Evolutionary conservation across 2,888 invertebrate species (phyloP), one percentile per base, ranked within the genome.

Genomic region (Cheilosia vernalis): DNA sequence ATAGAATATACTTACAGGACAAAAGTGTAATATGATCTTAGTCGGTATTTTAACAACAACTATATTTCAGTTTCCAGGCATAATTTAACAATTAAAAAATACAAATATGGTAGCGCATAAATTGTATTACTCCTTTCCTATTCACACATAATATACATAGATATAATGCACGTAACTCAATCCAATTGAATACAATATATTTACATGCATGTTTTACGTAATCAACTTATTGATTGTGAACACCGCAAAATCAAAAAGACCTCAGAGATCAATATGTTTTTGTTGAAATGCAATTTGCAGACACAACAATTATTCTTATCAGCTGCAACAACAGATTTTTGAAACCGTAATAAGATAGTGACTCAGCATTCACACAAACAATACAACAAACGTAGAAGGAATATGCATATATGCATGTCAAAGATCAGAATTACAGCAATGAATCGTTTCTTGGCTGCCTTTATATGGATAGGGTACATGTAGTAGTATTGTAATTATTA

Each of bases 391-490:
- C 15, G 47, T 40, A 47, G 47, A 69, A 55, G 30, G 40, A 24
- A 30, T 58, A 85, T 88, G 88, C 89, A 87, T 89, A 30, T 58
- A 85, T 88, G 88, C 89, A 87, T 89, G 91, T 89, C 89, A 91
- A 89, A 90, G 91, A 90, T 91, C 90, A 90, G 89, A 89, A 89
- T 88, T 87, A 89, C 88, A 88, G 42, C 63, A 69, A 78, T 61
- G 44, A 78, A 67, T 78, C 51, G 27, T 60, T 63, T 58, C 21
- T 30, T 53, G 53, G 9, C 9, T 27, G 15, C 0, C n/a, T 33
- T 19, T 24, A 51, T 58, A 10, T 24, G 56, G 17, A 51, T 30
- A 51, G 17, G 7, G 30, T 49, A 44, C 9, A 15, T 24, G n/a
- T 49, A 33, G 17, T 9, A n/a, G 24, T 64, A 51, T 63, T 42